Conservation (phyloP, 2,888 invertebrate genomes). For the Spilarctia lutea region DNA sequence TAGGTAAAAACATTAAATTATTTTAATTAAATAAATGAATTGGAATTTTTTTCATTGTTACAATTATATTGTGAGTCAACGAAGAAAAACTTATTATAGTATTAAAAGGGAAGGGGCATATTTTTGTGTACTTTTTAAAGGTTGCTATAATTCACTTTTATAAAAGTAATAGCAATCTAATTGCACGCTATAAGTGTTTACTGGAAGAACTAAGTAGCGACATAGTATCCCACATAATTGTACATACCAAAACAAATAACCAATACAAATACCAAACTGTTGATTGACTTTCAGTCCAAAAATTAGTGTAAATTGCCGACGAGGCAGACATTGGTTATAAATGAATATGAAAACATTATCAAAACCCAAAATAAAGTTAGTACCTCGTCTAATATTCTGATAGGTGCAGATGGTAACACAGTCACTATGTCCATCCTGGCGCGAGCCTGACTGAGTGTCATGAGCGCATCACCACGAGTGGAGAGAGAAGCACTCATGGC, state of each 20-base stretch:
- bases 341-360: not conserved
- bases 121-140: not conserved
- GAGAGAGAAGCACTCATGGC: slow-evolving; percentile 73
- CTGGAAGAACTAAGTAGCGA: not conserved
- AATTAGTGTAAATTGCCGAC: not conserved
- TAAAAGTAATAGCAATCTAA: not conserved
- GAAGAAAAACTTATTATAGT: not conserved
- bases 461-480: slow-evolving; percentile 71
- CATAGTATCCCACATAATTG: not conserved
- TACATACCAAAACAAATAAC: not conserved
- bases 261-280: too few relatives aligned
- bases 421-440: slow-evolving; percentile 75
- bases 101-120: not conserved
- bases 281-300: not conserved
- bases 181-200: not conserved
- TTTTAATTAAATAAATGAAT: too few relatives aligned
- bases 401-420: slow-evolving; percentile 69
- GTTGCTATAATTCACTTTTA: not conserved
- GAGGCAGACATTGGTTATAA: not conserved
- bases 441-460: slow-evolving; percentile 77
- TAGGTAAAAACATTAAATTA: slow-evolving; percentile 1
- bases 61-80: not conserved
- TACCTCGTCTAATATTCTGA: slow-evolving; percentile 75
- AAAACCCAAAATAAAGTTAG: not conserved
- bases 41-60: too few relatives aligned